Evolutionary conservation across 2,113 vertebrate genomes (phyloP).

Genomic region (Triplophysa tibetana): DNA sequence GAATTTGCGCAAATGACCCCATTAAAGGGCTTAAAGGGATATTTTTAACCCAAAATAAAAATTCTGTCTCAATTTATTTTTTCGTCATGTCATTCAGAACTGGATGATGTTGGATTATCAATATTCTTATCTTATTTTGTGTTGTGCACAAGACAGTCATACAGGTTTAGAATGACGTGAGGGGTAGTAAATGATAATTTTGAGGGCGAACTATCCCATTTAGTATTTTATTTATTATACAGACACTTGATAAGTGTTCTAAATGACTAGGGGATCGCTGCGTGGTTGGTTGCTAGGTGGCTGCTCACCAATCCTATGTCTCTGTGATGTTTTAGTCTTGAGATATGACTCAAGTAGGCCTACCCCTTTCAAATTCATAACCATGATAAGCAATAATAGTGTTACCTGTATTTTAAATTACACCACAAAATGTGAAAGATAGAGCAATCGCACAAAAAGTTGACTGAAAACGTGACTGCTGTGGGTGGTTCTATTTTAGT

Average conservation of each 20-base stretch:
- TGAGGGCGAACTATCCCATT: no score
- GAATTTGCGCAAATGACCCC: no score
- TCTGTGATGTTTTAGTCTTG: not conserved
- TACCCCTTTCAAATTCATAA: not conserved
- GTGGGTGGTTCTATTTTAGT: slow-evolving; percentile 44
- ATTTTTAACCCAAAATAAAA: no score
- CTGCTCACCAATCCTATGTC: not conserved
- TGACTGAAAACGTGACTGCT: slow-evolving; percentile 1
- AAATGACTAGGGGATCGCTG: not conserved
- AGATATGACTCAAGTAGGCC: not conserved
- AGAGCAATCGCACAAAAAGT: not conserved
- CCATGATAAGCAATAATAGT: not conserved
- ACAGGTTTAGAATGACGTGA: no score
- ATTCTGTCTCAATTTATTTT: no score
- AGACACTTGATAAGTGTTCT: no score
- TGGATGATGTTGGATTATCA: no score
- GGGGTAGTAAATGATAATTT: no score
- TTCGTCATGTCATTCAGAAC: no score
- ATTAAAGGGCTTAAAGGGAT: not conserved
- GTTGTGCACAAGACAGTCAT: no score
- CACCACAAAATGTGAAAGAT: not conserved
- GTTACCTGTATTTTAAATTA: not conserved
- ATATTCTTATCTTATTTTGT: no score
- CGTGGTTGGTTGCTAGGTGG: not conserved
- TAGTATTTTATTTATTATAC: no score